Conservation (phyloP, 2,113 vertebrate species). For the Corythornis cristatus region DNA sequence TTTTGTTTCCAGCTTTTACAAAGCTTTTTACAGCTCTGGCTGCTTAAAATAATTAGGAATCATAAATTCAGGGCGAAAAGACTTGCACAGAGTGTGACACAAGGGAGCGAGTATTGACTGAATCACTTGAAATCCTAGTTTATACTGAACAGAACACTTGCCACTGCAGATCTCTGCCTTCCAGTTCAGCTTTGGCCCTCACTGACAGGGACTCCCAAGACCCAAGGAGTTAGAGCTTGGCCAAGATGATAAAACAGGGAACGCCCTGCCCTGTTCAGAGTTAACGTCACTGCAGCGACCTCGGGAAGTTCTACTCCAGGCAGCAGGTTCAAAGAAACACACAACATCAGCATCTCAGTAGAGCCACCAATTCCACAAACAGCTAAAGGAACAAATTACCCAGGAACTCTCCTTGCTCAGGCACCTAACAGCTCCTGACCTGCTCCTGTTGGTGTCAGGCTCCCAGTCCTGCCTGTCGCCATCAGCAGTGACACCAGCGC, state of each 20-base stretch:
- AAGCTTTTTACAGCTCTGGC: slow-evolving; percentile 46
- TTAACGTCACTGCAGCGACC: neutral
- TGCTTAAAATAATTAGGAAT: slow-evolving; percentile 63
- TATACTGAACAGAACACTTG: neutral
- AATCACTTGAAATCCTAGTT: neutral
- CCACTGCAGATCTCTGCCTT: neutral
- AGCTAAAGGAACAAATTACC: neutral
- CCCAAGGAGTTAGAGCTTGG: neutral
- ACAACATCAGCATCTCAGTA: neutral
- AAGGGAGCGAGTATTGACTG: neutral
- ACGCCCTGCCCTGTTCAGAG: neutral
- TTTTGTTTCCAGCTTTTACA: slow-evolving; percentile 53
- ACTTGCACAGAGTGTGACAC: neutral
- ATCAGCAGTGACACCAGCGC: neutral
- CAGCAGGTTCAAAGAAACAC: neutral
- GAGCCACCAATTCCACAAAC: neutral
- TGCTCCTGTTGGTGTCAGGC: neutral
- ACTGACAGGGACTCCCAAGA: neutral
- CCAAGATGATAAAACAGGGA: neutral
- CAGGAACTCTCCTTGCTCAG: slow-evolving; percentile 5
- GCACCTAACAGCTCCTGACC: neutral
- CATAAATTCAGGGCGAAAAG: slow-evolving; percentile 50
- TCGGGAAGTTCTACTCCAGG: neutral
- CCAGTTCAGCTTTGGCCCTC: neutral
- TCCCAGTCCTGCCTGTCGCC: neutral